Evolutionary conservation across 37 sponge, comb jelly and placozoan genomes (phyloP).

Genomic region (Halisarca cf. caerulea): DNA sequence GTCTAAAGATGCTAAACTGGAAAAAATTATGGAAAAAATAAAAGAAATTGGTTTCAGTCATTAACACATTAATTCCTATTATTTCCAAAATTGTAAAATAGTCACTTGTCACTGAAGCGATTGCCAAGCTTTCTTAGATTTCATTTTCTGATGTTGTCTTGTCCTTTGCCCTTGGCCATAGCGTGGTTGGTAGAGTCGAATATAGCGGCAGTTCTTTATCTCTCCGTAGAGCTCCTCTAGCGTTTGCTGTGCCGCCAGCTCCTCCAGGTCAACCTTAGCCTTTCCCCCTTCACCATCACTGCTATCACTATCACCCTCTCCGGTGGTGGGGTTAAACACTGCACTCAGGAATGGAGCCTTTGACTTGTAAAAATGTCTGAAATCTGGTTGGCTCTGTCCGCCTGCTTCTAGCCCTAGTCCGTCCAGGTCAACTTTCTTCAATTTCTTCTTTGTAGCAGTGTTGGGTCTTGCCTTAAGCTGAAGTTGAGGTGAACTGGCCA

Average conservation of each 20-base stretch:
- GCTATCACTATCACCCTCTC: neutral
- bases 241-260: constrained; percentile 6
- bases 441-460: constrained; percentile 4
- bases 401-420: neutral
- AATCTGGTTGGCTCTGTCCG: neutral
- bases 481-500: neutral
- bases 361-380: neutral
- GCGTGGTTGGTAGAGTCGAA: constrained; percentile 54
- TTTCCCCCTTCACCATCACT: neutral
- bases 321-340: neutral
- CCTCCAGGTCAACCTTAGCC: neutral
- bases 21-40: neutral
- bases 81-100: no score
- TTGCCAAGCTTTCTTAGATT: no score
- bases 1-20: neutral
- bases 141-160: neutral
- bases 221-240: constrained; percentile 58
- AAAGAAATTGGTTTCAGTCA: neutral
- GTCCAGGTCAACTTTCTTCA: neutral
- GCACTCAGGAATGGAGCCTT: neutral
- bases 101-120: no score
- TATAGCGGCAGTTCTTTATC: constrained; percentile 66
- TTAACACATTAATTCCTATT: no score
- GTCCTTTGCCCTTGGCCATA: neutral
- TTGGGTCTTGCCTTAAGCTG: neutral